phyloP scores from a whole-genome alignment of 1,140 invertebrate species.

The Calliphora vicina region DNA sequence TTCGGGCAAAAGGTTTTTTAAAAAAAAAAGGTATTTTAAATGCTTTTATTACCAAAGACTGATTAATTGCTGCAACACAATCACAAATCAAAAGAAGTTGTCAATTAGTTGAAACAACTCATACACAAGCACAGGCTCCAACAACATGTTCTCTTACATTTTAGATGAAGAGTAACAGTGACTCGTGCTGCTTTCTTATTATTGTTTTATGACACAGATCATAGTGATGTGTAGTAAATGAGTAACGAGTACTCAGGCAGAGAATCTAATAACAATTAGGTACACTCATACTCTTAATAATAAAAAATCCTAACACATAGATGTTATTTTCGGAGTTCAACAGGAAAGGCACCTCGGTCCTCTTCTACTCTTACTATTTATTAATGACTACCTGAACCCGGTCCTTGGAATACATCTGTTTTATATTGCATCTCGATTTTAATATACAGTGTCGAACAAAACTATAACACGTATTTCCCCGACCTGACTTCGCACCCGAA shows the following conservation, averaged over 20 bases:
- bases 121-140: background rate
- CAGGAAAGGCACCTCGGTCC: too few species aligned
- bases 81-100: conserved; percentile 32
- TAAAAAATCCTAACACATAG: too few species aligned
- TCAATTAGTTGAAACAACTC: conserved; percentile 22
- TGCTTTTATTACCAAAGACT: conserved; percentile 31
- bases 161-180: background rate
- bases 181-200: background rate
- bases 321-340: too few species aligned
- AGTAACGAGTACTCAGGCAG: background rate
- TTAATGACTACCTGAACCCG: too few species aligned
- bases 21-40: conserved; percentile 27
- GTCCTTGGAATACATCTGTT: too few species aligned
- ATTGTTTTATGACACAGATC: background rate
- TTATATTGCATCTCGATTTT: too few species aligned
- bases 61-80: conserved; percentile 26
- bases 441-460: too few species aligned
- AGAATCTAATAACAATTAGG: too few species aligned
- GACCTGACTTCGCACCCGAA: too few species aligned
- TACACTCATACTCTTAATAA: too few species aligned
- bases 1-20: background rate
- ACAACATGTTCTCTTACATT: background rate
- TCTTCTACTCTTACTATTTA: too few species aligned
- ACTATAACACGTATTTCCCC: too few species aligned
- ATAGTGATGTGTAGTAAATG: background rate